These are phyloP conservation scores for Zenarchopterus dispar DNA, from an alignment of 2,797 vertebrate genomes.

Conservation along the genomic window DNA sequence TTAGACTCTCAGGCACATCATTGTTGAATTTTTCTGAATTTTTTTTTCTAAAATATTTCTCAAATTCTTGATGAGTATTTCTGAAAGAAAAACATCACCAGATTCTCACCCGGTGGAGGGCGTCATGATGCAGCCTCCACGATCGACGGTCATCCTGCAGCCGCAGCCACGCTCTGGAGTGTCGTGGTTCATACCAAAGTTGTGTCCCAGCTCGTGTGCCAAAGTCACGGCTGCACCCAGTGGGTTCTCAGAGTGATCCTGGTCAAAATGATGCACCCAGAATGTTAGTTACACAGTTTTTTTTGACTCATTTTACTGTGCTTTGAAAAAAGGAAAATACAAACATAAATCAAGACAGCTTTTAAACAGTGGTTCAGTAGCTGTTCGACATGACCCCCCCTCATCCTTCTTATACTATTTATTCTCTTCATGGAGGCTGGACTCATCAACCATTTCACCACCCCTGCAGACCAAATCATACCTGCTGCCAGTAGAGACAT, in stretches of 20 bases:
- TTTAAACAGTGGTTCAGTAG: conserved; percentile 5
- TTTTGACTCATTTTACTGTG: not conserved
- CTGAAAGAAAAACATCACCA: not conserved
- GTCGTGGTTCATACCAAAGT: conserved; percentile 99
- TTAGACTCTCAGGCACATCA: too few species aligned
- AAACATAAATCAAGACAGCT: conserved; percentile 26
- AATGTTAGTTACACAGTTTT: not conserved
- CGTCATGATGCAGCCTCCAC: conserved; percentile 98
- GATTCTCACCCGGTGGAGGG: conserved; percentile 93
- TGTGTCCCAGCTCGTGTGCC: conserved; percentile 97
- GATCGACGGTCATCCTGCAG: conserved; percentile 88
- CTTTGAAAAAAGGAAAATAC: conserved; percentile 6
- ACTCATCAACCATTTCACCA: conserved; percentile 55
- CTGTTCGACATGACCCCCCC: conserved; percentile 6
- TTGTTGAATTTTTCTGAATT: too few species aligned
- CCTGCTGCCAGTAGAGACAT: conserved; percentile 40
- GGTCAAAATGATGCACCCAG: not conserved
- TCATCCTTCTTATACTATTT: conserved; percentile 36
- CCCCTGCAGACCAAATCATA: conserved; percentile 63
- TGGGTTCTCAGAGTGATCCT: conserved; percentile 98
- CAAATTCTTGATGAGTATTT: not conserved
- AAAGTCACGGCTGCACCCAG: conserved; percentile 95
- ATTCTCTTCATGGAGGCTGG: conserved; percentile 55
- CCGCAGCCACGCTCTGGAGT: conserved; percentile 93
- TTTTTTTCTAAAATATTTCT: not conserved